Percentiles rank a stretch among this genome's conserved stretches.
phyloP scores from a whole-genome alignment of 2,888 invertebrate species.

The Ochropacha duplaris region DNA sequence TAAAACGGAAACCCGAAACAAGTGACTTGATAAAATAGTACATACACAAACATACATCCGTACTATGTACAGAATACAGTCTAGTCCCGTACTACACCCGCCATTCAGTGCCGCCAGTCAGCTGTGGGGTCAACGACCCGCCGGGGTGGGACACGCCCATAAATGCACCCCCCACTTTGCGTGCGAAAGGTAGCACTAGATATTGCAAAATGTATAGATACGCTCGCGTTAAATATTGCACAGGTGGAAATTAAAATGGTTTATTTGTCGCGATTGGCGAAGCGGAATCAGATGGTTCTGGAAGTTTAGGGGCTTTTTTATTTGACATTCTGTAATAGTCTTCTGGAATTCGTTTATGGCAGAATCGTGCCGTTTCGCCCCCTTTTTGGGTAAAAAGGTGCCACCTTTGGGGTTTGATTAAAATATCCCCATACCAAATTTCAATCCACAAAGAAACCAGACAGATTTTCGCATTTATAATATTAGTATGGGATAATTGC shows the following conservation, averaged over 20 bases:
- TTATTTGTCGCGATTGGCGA: conserved; percentile 14
- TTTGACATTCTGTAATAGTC: too few species aligned
- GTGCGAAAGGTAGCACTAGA: conserved; percentile 17
- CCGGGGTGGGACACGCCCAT: conserved; percentile 42
- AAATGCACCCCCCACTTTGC: conserved; percentile 30
- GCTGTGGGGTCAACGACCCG: conserved; percentile 65
- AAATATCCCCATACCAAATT: too few species aligned
- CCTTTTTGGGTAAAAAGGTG: too few species aligned
- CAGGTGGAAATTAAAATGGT: conserved; percentile 9
- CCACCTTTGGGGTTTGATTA: too few species aligned
- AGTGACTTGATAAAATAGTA: neutral
- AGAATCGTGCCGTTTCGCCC: too few species aligned
- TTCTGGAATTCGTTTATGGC: too few species aligned
- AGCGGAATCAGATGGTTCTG: neutral
- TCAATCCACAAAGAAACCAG: too few species aligned
- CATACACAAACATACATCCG: conserved; percentile 19
- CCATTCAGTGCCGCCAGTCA: conserved; percentile 62
- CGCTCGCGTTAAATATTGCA: conserved; percentile 7
- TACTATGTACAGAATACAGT: conserved; percentile 12
- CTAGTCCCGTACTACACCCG: conserved; percentile 52
- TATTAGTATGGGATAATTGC: too few species aligned
- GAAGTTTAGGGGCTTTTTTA: neutral
- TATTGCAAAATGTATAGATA: conserved; percentile 19
- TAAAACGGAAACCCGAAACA: neutral
- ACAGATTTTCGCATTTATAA: too few species aligned